Base-by-base conservation (phyloP, 30 jellyfish, hydroid and myxozoan genomes). In the Morbakka virulenta region DNA sequence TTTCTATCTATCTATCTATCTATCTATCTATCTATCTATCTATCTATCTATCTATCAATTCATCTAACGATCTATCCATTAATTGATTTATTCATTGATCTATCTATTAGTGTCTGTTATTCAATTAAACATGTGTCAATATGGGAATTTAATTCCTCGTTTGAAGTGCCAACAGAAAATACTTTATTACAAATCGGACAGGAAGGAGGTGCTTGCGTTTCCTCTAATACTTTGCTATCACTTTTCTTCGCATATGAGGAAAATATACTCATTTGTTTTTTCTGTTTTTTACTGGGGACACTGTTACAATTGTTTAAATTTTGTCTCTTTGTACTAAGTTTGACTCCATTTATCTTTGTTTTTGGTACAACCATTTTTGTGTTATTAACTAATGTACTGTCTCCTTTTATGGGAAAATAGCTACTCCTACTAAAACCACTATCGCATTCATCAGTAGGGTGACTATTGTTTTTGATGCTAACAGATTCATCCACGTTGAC, bases 101-200 rank as follows among this genome's bases (percentile, higher is more conserved):
- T n/a, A n/a, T n/a, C n/a, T n/a, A n/a, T n/a, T n/a, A n/a, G n/a
- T n/a, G n/a, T 71, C 29, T 3, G 31, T 65, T 52, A 81, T 73
- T 89, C 88, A 62, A 90, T 90, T 0, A 90, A 66, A 50, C 97
- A 90, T 20, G 65, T 35, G 52, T 90, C 97, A 14, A 90, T 90
- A 50, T 90, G 97, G 35, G 21, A 52, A 57, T 90, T 90, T 0
- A 90, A 41, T 14, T 83, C 94, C 28, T 4, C 74, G 69, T 82
- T 90, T 27, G 25, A 69, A 26, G 32, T 20, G 3, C 71, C 80
- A 30, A 21, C 49, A 48, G 77, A 90, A 36, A 90, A 90, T 4
- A 20, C 69, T 30, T 34, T 83, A 32, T 50, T 66, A 41, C 97
- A 90, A 0, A 90, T 32, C 2, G 97, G 97, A 78, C 97, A 90